Evolutionary conservation across 53 echinoderm and acorn worm species (phyloP), one percentile per base, ranked within the genome.

Genomic region (Luidia sarsii): DNA sequence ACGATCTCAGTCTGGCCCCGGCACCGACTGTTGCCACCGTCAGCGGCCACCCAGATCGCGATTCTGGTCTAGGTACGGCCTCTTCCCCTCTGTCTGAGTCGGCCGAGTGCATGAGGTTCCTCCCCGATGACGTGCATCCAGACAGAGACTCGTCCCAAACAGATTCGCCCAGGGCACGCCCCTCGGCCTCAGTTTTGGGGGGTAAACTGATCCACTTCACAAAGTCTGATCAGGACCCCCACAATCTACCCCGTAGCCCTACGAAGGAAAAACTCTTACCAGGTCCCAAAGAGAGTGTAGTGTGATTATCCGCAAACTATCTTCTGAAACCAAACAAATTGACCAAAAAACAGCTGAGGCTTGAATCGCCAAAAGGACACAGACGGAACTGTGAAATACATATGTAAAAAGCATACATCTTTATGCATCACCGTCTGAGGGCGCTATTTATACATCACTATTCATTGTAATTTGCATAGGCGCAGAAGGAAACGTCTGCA

Each of bases 221-320:
- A 56, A 82, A 59, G 68, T 9, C 68, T 6, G 82, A 82, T 9
- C 68, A 49, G 18, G 52, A 34, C 52, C 33, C 10, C 32, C 67
- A 68, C 21, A 69, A 68, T 28, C n/a, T 82, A 21, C 82, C 82
- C 16, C 37, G 50, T 64, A 82, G 82, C 20, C 82, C 82, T 13
- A 82, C 67, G 1, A 57, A 82, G 68, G 57, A 23, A 33, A 24
- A 55, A 14, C 16, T 39, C 1, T 19, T 82, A 11, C 56, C 43
- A 25, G 68, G 45, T 45, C 68, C 82, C 1, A 54, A 56, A 36
- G 82, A 82, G 41, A 82, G 82, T 82, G 57, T 82, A 7, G 82
- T 82, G 30, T 82, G 65, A 52, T 14, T 15, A 15, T 36, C n/a
- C n/a, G n/a, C n/a, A n/a, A n/a, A n/a, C n/a, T n/a, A n/a, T n/a